Evolutionary conservation across 2,113 vertebrate species (phyloP).

Genomic region (Micromys minutus): DNA sequence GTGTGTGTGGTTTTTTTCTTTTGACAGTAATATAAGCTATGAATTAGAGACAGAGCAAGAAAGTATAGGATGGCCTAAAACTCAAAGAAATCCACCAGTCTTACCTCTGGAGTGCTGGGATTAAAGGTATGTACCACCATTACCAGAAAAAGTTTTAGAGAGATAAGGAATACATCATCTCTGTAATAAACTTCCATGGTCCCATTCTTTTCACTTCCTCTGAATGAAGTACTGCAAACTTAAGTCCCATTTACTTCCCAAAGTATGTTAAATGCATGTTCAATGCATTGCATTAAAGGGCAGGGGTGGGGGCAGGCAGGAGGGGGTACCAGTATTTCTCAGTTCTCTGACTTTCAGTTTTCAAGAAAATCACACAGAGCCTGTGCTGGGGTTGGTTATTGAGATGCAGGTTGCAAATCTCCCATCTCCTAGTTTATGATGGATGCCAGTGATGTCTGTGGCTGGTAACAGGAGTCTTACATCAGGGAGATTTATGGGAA

Average conservation of each 20-base stretch:
- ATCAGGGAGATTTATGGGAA: constrained; percentile 73
- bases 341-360: background rate
- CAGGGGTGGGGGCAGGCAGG: background rate
- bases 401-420: constrained; percentile 56
- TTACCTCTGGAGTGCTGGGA: no score
- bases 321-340: background rate
- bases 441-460: constrained; percentile 66
- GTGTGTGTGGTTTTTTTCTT: background rate
- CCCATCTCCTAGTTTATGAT: constrained; percentile 68
- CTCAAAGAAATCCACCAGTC: no score
- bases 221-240: constrained; percentile 13
- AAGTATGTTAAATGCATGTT: constrained; percentile 34
- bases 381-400: constrained; percentile 34
- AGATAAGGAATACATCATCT: background rate
- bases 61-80: background rate
- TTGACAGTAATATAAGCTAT: background rate
- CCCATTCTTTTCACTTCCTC: constrained; percentile 18
- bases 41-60: background rate
- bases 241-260: constrained; percentile 6
- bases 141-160: background rate
- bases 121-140: no score
- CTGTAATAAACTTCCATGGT: background rate
- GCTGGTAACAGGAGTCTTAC: constrained; percentile 60
- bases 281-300: background rate
- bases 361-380: background rate